Evolutionary conservation across 2,888 invertebrate genomes (phyloP).

Genomic region (Sceliomorpha sp.): DNA sequence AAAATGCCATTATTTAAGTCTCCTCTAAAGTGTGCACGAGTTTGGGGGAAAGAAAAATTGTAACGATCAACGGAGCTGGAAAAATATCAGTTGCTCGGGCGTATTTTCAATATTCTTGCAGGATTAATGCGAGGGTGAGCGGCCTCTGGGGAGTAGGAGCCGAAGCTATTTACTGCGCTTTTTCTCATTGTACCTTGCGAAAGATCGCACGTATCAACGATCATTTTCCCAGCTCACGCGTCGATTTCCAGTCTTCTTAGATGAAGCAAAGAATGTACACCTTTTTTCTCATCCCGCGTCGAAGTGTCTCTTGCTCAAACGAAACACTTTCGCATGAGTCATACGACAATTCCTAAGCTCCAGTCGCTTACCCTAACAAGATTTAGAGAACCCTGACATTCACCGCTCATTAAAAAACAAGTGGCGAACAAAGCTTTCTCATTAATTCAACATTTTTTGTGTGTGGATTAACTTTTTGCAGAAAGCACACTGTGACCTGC

Average conservation of each 20-base stretch:
- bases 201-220: slow-evolving; percentile 71
- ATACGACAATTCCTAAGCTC: slow-evolving; percentile 31
- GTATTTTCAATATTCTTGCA: slow-evolving; percentile 70
- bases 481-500: slow-evolving; percentile 75
- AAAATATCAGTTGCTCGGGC: slow-evolving; percentile 77
- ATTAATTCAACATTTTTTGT: slow-evolving; percentile 72
- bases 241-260: slow-evolving; percentile 24
- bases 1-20: slow-evolving; percentile 69
- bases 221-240: slow-evolving; percentile 75
- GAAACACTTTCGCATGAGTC: slow-evolving; percentile 32
- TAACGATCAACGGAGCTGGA: slow-evolving; percentile 64
- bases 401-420: slow-evolving; percentile 45
- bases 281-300: slow-evolving; percentile 25
- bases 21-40: slow-evolving; percentile 56
- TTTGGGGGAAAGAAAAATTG: slow-evolving; percentile 29
- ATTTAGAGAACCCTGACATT: slow-evolving; percentile 41
- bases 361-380: slow-evolving; percentile 19
- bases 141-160: slow-evolving; percentile 56
- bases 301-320: background rate
- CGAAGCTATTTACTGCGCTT: slow-evolving; percentile 62
- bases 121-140: slow-evolving; percentile 64
- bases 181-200: slow-evolving; percentile 46
- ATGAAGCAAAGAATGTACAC: slow-evolving; percentile 23
- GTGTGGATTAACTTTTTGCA: slow-evolving; percentile 80
- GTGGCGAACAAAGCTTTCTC: slow-evolving; percentile 58